Conservation (phyloP, 2,888 invertebrate genomes). For the Megalurothrips usitatus region DNA sequence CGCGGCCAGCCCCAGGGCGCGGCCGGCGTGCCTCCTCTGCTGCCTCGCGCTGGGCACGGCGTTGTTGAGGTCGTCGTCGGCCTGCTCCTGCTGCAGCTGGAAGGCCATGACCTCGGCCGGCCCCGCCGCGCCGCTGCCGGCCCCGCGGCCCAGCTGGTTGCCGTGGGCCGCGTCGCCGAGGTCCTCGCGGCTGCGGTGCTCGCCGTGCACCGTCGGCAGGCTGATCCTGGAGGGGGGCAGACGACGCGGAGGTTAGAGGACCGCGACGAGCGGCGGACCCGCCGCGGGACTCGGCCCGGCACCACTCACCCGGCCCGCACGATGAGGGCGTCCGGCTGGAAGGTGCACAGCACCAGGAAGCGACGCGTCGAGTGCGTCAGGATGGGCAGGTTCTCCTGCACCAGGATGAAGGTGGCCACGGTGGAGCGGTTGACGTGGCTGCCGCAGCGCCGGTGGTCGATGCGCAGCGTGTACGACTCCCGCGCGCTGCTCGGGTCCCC, state of each 20-base stretch:
- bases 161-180: slow-evolving; percentile 28
- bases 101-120: slow-evolving; percentile 6
- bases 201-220: slow-evolving; percentile 32
- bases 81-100: slow-evolving; percentile 5
- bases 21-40: slow-evolving; percentile 1
- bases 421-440: slow-evolving; percentile 72
- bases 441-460: slow-evolving; percentile 69
- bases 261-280: neutral
- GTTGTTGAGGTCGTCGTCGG: neutral
- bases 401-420: slow-evolving; percentile 75
- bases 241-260: neutral
- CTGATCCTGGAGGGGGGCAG: slow-evolving; percentile 32
- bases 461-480: slow-evolving; percentile 68
- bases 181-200: slow-evolving; percentile 28
- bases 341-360: slow-evolving; percentile 74
- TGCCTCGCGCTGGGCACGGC: neutral
- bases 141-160: slow-evolving; percentile 33
- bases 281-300: neutral
- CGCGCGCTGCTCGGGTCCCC: slow-evolving; percentile 68
- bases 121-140: slow-evolving; percentile 2
- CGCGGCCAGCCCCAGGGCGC: neutral
- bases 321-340: slow-evolving; percentile 75
- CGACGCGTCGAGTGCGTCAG: slow-evolving; percentile 75
- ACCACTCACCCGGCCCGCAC: slow-evolving; percentile 61
- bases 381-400: slow-evolving; percentile 77